Evolutionary conservation across 2,797 vertebrate species (phyloP), one percentile per base, ranked within the genome.

Genomic region (Acipenser ruthenus): DNA sequence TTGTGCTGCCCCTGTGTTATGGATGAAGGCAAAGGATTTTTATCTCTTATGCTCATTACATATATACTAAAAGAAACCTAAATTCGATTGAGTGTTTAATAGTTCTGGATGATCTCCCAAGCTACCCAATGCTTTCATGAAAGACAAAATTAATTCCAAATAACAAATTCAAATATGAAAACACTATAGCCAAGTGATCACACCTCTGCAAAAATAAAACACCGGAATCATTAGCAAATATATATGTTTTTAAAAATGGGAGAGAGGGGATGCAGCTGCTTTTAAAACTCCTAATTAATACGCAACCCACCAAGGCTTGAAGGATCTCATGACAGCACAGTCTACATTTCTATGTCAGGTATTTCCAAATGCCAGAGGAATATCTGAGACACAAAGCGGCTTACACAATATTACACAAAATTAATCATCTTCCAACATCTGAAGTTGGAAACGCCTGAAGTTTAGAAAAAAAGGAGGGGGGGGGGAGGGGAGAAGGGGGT

Each of bases 401-500:
- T 87, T 79, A 74, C 78, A 79, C 77, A 72, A 75, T 75, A 82
- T 81, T 76, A 77, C 83, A 87, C 71, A 78, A 83, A 86, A 86
- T 90, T 89, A 89, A 89, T 90, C 77, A 90, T 85, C 77, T 77
- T 76, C 70, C 72, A 71, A 76, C 70, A 50, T 23, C 65, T 65
- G 70, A 66, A 78, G 10, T 60, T 2, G 0, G 11, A 67, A 68
- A 75, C 37, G 64, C 69, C 56, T 71, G 68, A 64, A 63, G 71
- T 56, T 51, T 13, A 8, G n/a, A 1, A 59, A 50, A 15, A 7
- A 49, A 37, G 8, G 55, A n/a, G 9, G 13, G 50, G n/a, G 69
- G 70, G 67, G 70, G 71, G 73, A 79, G 78, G 80, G 78, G 77
- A 76, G 70, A 80, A 82, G 84, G 84, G 82, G 78, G 79, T 82